phyloP scores from a whole-genome alignment of 2,888 invertebrate genomes.

The Drosophila mimetica region DNA sequence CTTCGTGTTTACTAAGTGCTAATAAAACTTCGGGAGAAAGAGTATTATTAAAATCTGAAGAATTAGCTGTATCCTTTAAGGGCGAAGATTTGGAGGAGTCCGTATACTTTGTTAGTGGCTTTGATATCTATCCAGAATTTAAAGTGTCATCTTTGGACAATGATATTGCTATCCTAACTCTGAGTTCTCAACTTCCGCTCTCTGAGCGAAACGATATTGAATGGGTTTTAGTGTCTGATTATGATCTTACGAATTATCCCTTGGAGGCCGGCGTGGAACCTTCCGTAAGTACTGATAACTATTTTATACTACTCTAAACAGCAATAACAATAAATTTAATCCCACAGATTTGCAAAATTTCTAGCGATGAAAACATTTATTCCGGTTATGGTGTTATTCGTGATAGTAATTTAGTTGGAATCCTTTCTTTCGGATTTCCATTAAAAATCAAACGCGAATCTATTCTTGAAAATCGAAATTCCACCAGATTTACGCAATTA shows the following conservation, averaged over 20 bases:
- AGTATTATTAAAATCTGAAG: background rate
- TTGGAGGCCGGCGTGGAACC: conserved; percentile 1
- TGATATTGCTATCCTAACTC: conserved; percentile 26
- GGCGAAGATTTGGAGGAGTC: conserved; percentile 8
- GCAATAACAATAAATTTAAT: background rate
- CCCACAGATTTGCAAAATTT: background rate
- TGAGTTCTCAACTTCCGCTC: conserved; percentile 30
- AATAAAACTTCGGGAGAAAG: background rate
- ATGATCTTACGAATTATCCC: conserved; percentile 10
- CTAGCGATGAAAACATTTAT: background rate
- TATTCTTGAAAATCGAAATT: background rate
- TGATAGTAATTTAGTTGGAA: conserved; percentile 35
- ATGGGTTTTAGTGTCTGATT: conserved; percentile 28
- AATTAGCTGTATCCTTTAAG: conserved; percentile 16
- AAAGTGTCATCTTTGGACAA: conserved; percentile 18
- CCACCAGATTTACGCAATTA: conserved; percentile 13
- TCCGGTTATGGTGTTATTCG: conserved; percentile 25
- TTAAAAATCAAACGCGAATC: background rate
- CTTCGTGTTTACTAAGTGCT: conserved; percentile 26
- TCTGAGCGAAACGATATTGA: conserved; percentile 26
- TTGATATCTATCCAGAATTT: conserved; percentile 14
- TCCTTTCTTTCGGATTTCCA: conserved; percentile 2
- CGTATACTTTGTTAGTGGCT: conserved; percentile 9
- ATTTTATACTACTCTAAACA: background rate
- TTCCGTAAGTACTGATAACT: conserved; percentile 10